Base-by-base conservation (phyloP, 2,888 invertebrate species). In the Azorinus chamasolen region DNA sequence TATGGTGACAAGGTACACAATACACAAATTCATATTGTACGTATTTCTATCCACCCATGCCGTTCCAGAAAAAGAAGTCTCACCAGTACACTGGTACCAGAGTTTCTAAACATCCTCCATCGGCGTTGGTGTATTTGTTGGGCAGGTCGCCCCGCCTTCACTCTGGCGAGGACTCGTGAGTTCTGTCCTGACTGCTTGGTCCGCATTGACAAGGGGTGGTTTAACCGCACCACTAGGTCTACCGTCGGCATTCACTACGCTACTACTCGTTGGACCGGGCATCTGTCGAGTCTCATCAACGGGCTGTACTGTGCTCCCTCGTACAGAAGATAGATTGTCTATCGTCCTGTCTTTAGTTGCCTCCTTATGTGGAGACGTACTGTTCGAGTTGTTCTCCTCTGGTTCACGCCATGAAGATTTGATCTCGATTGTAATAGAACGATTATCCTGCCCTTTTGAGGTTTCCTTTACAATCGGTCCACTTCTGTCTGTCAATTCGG, bases 361-460 rank as follows among this genome's bases (percentile, higher is more conserved):
- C 22, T 53, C 46, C 24, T 58, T 27, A 24, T 25, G 50, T 16
- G 58, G 51, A 24, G 58, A 50, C 12, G 27, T 50, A 4, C n/a
- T 37, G 20, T 51, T 53, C 8, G 27, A 48, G 1, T 22, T 37
- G 20, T 59, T 53, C 3, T 64, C 51, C 3, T 75, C 65, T 4
- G 25, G 48, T 46, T 79, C 61, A 20, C 72, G 57, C 83, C 79
- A 76, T 8, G 80, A 71, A 2, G 80, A 57, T 63, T 82, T 85
- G 12, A 85, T 85, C 71, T 85, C 83, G 10, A 85, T 72, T 3
- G 75, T 75, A 27, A 79, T 79, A 37, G 63, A 64, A 14, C 51
- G 64, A 22, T 25, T 32, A 27, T 70, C 43, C 24, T 54, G 27
- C 16, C n/a, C 18, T 22, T 27, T 39, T 43, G 39, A 14, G 32